These are phyloP conservation scores for Metellina segmentata DNA, from an alignment of 2,888 invertebrate species.

Conservation along the genomic window DNA sequence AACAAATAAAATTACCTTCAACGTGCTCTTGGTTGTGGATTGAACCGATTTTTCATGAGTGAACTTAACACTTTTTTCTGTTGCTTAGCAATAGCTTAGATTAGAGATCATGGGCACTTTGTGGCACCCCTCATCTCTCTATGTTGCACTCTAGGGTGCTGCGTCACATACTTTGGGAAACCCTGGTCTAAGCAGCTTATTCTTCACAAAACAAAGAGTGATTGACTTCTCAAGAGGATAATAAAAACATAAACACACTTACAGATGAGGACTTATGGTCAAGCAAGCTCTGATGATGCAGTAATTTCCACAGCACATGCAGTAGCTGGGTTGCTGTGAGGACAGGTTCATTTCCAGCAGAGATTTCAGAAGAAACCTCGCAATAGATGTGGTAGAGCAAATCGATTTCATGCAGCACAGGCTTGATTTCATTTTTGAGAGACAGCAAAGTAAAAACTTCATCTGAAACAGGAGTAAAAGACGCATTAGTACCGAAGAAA, in stretches of 20 bases:
- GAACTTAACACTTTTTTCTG: too few species aligned
- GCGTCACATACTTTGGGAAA: too few species aligned
- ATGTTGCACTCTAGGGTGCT: too few species aligned
- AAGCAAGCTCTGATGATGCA: conserved; percentile 36
- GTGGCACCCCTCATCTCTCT: too few species aligned
- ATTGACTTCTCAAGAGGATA: neutral
- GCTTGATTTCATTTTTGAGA: conserved; percentile 18
- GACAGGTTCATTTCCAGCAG: conserved; percentile 26
- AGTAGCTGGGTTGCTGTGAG: conserved; percentile 36
- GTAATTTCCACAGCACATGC: conserved; percentile 52
- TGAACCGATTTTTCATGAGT: too few species aligned
- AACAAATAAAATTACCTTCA: too few species aligned
- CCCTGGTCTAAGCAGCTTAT: too few species aligned
- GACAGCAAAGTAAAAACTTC: conserved; percentile 52
- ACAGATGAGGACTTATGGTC: conserved; percentile 38
- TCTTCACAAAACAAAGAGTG: too few species aligned
- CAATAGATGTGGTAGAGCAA: conserved; percentile 42
- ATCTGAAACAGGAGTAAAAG: conserved; percentile 18
- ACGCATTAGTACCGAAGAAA: neutral
- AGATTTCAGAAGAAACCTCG: conserved; percentile 18
- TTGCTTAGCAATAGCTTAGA: too few species aligned
- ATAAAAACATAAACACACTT: conserved; percentile 4
- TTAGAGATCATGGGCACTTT: too few species aligned
- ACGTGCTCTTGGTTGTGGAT: too few species aligned
- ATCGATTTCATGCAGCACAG: conserved; percentile 40